Conservation (phyloP, 2,888 invertebrate species). For the Eupithecia subumbrata region DNA sequence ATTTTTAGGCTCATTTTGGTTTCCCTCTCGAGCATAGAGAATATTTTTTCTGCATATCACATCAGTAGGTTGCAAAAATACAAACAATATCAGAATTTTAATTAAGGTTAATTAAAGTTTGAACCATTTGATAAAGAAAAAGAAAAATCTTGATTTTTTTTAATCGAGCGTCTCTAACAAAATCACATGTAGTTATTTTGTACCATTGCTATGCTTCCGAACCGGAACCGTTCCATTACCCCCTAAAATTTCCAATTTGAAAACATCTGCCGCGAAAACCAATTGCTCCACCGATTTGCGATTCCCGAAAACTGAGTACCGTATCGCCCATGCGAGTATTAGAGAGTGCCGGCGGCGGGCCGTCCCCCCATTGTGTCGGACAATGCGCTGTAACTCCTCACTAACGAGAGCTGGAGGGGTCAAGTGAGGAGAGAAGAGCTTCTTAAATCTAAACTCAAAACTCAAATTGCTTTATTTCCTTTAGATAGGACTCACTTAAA, state of each 20-base stretch:
- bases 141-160: too few species aligned
- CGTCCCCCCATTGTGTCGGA: slow-evolving; percentile 79
- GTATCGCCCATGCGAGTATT: slow-evolving; percentile 54
- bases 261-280: slow-evolving; percentile 28
- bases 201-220: neutral
- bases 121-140: too few species aligned
- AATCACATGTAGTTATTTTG: neutral
- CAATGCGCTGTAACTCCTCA: slow-evolving; percentile 79
- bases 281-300: slow-evolving; percentile 17
- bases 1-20: too few species aligned
- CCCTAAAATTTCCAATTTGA: slow-evolving; percentile 5
- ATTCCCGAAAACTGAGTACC: slow-evolving; percentile 34
- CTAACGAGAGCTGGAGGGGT: slow-evolving; percentile 69
- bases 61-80: neutral
- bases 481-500: too few species aligned
- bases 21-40: neutral
- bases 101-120: too few species aligned
- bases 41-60: neutral
- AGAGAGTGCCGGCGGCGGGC: slow-evolving; percentile 63
- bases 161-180: too few species aligned
- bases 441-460: neutral
- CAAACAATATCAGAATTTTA: neutral
- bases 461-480: neutral
- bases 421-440: slow-evolving; percentile 41
- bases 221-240: too few species aligned